These are phyloP conservation scores for Metopolophium dirhodum DNA, from an alignment of 1,140 invertebrate genomes.

Conservation along the genomic window DNA sequence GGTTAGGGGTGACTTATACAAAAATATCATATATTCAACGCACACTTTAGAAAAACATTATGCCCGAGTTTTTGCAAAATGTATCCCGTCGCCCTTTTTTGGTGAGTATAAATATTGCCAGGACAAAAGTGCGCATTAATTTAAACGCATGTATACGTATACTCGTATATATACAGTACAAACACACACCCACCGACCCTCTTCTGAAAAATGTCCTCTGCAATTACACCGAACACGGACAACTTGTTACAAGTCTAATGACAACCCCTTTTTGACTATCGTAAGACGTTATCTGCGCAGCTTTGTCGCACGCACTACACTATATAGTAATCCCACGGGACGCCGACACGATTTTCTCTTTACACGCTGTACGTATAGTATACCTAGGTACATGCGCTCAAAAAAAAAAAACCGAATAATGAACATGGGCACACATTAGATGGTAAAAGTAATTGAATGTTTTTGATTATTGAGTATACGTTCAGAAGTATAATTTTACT, in stretches of 20 bases:
- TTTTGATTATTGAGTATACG: background rate
- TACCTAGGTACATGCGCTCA: background rate
- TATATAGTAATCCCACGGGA: background rate
- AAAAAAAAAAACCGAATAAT: background rate
- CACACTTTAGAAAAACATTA: conserved; percentile 50
- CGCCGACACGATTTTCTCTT: background rate
- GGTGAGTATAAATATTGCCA: background rate
- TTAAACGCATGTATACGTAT: background rate
- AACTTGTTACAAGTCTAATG: conserved; percentile 6
- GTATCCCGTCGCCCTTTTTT: conserved; percentile 41
- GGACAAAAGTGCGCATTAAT: conserved; percentile 37
- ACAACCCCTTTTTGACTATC: background rate
- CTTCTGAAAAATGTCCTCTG: conserved; percentile 2
- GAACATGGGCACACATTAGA: background rate
- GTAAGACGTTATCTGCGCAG: background rate
- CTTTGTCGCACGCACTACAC: background rate
- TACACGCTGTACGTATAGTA: background rate
- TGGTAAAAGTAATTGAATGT: background rate
- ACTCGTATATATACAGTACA: background rate
- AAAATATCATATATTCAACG: conserved; percentile 45
- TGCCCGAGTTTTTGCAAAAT: conserved; percentile 38
- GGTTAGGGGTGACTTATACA: conserved; percentile 19
- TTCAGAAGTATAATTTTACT: background rate
- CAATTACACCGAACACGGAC: background rate
- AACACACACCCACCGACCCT: background rate